Evolutionary conservation across 2,888 invertebrate genomes (phyloP), one percentile per base, ranked within the genome.

Genomic region (Napeogenes inachia): DNA sequence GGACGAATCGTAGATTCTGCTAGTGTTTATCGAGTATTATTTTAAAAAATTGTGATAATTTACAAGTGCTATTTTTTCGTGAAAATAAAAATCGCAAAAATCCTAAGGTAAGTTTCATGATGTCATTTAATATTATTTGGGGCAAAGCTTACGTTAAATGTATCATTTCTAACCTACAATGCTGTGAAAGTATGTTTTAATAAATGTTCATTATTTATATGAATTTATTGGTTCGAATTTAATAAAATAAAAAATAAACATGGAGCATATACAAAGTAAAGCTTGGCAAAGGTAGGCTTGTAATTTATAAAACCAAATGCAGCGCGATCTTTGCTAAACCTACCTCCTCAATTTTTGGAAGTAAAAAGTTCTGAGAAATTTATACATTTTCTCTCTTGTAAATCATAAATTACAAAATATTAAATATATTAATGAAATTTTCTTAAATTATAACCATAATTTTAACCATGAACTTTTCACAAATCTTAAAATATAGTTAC

Each of bases 21-120:
- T 79, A 80, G 81, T 88, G 88, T 89, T 89, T 89, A 86, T 87
- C 75, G 74, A 75, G 76, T 80, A 56, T 79, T 77, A 80, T 82
- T 85, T 80, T 75, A 82, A 83, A 83, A 83, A 79, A 82, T 78
- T 70, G 87, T 87, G 87, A 70, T 85, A 87, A 84, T 87, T 87
- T 87, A 84, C 82, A 82, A 86, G 87, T 89, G 86, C 73, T 74
- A 74, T 77, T 78, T 73, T 73, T 70, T 72, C 74, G 76, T 71
- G 73, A 68, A 73, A 72, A 73, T 71, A 72, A 70, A 70, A 68
- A 76, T 60, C 50, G 50, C 46, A 61, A 35, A 56, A 61, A 61
- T 53, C 45, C 45, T 61, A 61, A 35, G 66, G 68, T 68, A 58
- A 65, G 66, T 63, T 4, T 5, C 32, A 12, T 55, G 56, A 21